These are phyloP conservation scores for Zootoca vivipara DNA, from an alignment of 2,113 vertebrate species.

Conservation along the genomic window DNA sequence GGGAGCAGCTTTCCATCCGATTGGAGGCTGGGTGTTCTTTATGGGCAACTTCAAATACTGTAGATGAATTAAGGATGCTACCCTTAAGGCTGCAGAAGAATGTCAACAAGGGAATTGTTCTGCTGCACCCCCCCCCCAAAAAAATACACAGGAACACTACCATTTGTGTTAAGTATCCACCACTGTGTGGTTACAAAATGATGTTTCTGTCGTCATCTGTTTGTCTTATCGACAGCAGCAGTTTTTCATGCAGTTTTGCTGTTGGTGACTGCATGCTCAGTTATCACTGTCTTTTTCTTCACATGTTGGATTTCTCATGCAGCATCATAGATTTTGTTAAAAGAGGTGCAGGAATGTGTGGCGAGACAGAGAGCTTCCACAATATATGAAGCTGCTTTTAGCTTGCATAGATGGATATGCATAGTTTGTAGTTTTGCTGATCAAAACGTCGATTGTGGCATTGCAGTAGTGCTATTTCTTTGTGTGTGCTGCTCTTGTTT, in stretches of 20 bases:
- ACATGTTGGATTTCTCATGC: background rate
- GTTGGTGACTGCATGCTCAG: background rate
- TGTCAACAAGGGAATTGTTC: background rate
- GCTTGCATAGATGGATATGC: background rate
- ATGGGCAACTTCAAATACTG: accelerated
- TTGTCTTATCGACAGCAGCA: background rate
- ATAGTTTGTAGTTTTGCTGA: background rate
- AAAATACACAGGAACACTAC: too few species aligned
- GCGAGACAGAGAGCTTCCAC: background rate
- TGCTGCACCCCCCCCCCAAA: accelerated
- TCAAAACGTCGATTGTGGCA: background rate
- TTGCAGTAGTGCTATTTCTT: background rate
- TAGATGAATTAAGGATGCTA: accelerated
- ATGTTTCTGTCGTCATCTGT: background rate
- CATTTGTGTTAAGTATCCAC: background rate
- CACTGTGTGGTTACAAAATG: background rate
- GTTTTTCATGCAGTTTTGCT: background rate
- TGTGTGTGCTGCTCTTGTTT: too few species aligned
- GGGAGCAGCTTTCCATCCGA: background rate
- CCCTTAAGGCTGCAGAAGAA: background rate
- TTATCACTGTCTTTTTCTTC: background rate
- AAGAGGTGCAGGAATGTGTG: background rate
- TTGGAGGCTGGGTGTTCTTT: accelerated
- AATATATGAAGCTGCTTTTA: background rate
- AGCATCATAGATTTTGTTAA: background rate